A percentile compares a stretch with the other conserved stretches of the same genome.
These are phyloP conservation scores for Julus scanicus DNA, from an alignment of 2,888 invertebrate genomes.

Conservation along the genomic window DNA sequence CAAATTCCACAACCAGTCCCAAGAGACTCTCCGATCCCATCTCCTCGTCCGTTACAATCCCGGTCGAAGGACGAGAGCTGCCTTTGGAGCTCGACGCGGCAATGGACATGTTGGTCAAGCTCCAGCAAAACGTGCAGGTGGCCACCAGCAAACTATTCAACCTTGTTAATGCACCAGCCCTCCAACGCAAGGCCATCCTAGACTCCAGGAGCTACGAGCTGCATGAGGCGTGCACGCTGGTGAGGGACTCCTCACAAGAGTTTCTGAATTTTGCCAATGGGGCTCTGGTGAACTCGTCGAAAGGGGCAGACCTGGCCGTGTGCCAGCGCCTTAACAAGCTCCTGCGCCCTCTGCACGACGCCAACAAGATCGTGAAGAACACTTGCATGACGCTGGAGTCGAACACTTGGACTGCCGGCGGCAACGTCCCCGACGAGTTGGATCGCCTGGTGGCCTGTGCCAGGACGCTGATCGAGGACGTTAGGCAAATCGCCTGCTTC, in stretches of 20 bases:
- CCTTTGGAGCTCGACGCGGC: conserved; percentile 81
- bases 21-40: conserved; percentile 55
- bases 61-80: conserved; percentile 67
- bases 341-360: conserved; percentile 82
- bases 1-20: neutral
- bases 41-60: neutral
- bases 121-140: conserved; percentile 83
- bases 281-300: conserved; percentile 83
- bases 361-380: conserved; percentile 82
- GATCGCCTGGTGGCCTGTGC: conserved; percentile 90
- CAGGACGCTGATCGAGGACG: conserved; percentile 87
- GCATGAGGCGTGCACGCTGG: conserved; percentile 77
- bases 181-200: conserved; percentile 78
- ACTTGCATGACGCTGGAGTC: conserved; percentile 80
- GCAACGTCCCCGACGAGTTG: conserved; percentile 76
- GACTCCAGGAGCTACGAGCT: conserved; percentile 77
- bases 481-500: conserved; percentile 87
- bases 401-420: conserved; percentile 79
- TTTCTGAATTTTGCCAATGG: conserved; percentile 90
- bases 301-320: conserved; percentile 76
- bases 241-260: conserved; percentile 85
- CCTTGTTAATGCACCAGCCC: conserved; percentile 83
- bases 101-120: conserved; percentile 77
- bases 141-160: conserved; percentile 82
- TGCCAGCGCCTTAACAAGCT: conserved; percentile 80